Evolutionary conservation across 2,888 invertebrate species (phyloP), one percentile per base, ranked within the genome.

Genomic region (Neoscelio sp.): DNA sequence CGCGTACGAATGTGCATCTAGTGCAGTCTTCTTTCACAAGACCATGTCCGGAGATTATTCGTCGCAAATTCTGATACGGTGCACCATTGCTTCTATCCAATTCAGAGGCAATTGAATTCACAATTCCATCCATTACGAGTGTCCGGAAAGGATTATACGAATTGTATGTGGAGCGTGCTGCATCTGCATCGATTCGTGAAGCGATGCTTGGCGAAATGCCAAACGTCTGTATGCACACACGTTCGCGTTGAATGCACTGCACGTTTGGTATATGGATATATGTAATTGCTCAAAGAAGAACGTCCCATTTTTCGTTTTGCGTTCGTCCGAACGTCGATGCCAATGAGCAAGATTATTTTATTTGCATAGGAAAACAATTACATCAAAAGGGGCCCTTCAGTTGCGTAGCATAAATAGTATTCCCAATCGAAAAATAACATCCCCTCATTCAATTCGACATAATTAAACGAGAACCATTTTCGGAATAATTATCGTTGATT

Each of bases 21-120:
- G 52, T 30, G 70, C 70, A 67, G 70, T 65, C 64, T 73, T 76
- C 79, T 79, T 82, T 79, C 68, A 77, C 68, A 71, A 77, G 76
- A 65, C 68, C 76, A 58, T 65, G 70, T 65, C 70, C 54, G 65
- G 62, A 73, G 75, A 80, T 76, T 76, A 73, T 77, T 80, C 80
- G 80, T 77, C 70, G 73, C 76, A 77, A 77, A 80, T 74, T 81
- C 74, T 78, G 75, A 71, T 75, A 78, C 60, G 60, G 68, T 80
- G 71, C 68, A 77, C 78, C 78, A 65, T 74, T 77, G 77, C 73
- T 77, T 68, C 78, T 78, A 76, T 76, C 79, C 81, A 78, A 89
- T 88, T 88, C 88, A 87, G 83, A 83, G 84, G 84, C 89, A 88
- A 89, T 89, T 89, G 88, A 89, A 89, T 89, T 87, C 86, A 87